phyloP scores from a whole-genome alignment of 2,888 invertebrate genomes.

The Autographa gamma region DNA sequence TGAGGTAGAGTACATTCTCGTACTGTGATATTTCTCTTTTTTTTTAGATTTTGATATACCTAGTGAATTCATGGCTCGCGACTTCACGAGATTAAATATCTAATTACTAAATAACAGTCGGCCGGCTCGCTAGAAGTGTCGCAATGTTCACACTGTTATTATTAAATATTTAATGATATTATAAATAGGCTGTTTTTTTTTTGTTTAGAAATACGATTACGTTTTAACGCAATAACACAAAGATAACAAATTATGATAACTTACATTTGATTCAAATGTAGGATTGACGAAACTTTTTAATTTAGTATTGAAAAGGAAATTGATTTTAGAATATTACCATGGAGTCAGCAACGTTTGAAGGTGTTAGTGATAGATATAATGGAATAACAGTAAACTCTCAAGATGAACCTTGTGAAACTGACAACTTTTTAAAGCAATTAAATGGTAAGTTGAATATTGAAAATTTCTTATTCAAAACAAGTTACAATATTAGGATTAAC shows the following conservation, averaged over 20 bases:
- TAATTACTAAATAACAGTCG: too few species aligned
- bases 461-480: not conserved
- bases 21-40: not conserved
- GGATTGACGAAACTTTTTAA: not conserved
- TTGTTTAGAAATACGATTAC: not conserved
- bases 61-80: not conserved
- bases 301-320: not conserved
- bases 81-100: not conserved
- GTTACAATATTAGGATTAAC: not conserved
- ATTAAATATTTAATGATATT: too few species aligned
- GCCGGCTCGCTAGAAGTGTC: too few species aligned
- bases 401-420: slow-evolving; percentile 86
- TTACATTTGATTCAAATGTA: slow-evolving; percentile 3
- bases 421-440: slow-evolving; percentile 87
- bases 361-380: slow-evolving; percentile 90
- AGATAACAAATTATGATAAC: not conserved
- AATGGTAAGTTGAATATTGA: slow-evolving; percentile 83
- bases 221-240: not conserved
- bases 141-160: too few species aligned
- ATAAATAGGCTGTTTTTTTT: not conserved
- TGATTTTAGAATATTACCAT: slow-evolving; percentile 40
- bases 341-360: slow-evolving; percentile 70
- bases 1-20: too few species aligned
- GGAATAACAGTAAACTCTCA: slow-evolving; percentile 92
- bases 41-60: not conserved